These are phyloP conservation scores for Acrossocheilus fasciatus DNA, from an alignment of 2,797 vertebrate species.

Conservation along the genomic window DNA sequence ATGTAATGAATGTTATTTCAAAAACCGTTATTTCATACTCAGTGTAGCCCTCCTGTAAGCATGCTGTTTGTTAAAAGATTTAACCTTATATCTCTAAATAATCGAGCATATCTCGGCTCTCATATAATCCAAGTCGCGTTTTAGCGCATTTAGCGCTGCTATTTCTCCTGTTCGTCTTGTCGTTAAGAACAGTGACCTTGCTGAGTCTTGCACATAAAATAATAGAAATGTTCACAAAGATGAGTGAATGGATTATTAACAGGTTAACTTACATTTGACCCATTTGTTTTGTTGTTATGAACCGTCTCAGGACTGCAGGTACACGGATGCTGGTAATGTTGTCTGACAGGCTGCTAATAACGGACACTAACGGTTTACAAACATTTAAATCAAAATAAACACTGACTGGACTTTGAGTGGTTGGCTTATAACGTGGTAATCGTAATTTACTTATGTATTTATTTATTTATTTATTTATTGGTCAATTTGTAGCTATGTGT, in stretches of 20 bases:
- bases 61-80: neutral
- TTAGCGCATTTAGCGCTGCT: too few relatives aligned
- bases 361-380: constrained; percentile 9
- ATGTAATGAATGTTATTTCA: neutral
- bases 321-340: neutral
- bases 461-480: neutral
- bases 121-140: neutral
- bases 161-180: neutral
- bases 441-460: neutral
- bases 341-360: neutral
- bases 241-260: neutral
- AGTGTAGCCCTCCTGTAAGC: neutral
- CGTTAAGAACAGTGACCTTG: neutral
- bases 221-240: neutral
- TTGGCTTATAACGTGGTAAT: neutral
- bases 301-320: neutral
- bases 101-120: neutral
- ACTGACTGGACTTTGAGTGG: neutral
- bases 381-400: neutral
- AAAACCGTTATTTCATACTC: neutral
- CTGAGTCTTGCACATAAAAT: constrained; percentile 1
- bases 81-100: neutral
- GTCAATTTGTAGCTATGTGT: neutral
- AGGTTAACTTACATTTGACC: constrained; percentile 26
- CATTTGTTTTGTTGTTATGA: neutral